Conservation (phyloP, 2,888 invertebrate species). For the Ceriagrion tenellum region DNA sequence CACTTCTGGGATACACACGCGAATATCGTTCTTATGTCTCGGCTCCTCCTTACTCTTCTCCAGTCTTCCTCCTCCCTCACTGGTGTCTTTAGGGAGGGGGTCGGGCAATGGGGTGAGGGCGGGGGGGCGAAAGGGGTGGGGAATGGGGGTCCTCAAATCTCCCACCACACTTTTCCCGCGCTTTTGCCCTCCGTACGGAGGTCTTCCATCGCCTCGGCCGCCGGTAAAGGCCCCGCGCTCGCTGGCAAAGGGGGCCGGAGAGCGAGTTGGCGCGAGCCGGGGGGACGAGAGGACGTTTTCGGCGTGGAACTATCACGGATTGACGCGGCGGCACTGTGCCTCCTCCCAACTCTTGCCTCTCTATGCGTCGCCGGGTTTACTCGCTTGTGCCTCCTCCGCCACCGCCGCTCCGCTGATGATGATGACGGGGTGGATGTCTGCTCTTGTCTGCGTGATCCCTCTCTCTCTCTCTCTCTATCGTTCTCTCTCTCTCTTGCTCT, state of each 20-base stretch:
- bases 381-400: not conserved
- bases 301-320: slow-evolving; percentile 52
- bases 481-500: slow-evolving; percentile 39
- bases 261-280: not conserved
- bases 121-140: not conserved
- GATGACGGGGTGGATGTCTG: slow-evolving; percentile 66
- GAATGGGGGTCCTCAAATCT: not conserved
- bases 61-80: not conserved
- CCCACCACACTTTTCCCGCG: not conserved
- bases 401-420: slow-evolving; percentile 61
- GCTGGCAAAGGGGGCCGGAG: not conserved
- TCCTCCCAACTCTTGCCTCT: not conserved
- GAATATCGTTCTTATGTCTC: not conserved
- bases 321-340: slow-evolving; percentile 38
- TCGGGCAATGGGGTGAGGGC: not conserved
- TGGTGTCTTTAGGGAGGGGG: not conserved
- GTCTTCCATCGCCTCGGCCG: not conserved
- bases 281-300: slow-evolving; percentile 42
- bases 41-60: not conserved
- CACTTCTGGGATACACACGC: slow-evolving; percentile 43
- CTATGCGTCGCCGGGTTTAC: not conserved
- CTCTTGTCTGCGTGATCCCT: slow-evolving; percentile 67
- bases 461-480: slow-evolving; percentile 59
- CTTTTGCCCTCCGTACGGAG: not conserved
- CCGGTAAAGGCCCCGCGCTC: not conserved